A percentile compares a stretch with the other conserved stretches of the same genome.
These are phyloP conservation scores for Manis javanica DNA, from an alignment of 2,797 vertebrate genomes.

Conservation along the genomic window DNA sequence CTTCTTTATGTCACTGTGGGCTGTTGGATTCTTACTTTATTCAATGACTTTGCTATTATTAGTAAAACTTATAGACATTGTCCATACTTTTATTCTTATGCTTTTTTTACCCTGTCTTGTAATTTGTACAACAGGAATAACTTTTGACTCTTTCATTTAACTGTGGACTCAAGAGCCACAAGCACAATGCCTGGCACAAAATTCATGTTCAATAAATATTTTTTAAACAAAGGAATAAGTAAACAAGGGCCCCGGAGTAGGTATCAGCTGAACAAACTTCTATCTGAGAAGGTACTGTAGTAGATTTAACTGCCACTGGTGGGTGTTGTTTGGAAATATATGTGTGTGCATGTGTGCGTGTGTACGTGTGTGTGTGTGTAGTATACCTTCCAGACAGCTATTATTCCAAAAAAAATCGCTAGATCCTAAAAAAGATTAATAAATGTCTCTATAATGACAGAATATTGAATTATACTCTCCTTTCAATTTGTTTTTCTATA, in stretches of 20 bases:
- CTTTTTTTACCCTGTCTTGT: background rate
- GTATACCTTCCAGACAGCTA: background rate
- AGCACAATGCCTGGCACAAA: background rate
- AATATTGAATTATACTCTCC: background rate
- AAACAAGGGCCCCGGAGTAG: background rate
- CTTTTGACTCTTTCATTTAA: background rate
- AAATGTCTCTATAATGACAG: background rate
- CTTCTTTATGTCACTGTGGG: background rate
- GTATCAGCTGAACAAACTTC: background rate
- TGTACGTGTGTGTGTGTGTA: background rate
- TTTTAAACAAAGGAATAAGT: background rate
- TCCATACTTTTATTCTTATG: background rate
- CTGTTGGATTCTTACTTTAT: background rate
- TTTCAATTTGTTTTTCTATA: background rate
- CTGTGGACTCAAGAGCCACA: background rate
- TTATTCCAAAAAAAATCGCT: background rate
- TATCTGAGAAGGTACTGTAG: background rate
- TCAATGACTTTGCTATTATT: background rate
- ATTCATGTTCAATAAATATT: background rate
- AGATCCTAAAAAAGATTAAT: background rate
- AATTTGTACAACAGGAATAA: background rate
- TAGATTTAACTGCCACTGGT: background rate
- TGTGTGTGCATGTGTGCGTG: background rate
- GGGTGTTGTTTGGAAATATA: background rate
- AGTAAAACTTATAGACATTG: background rate